A percentile compares a stretch with the other conserved stretches of the same genome.
These are phyloP conservation scores for Onthophagus sagittarius DNA, from an alignment of 2,888 invertebrate species.

Conservation along the genomic window DNA sequence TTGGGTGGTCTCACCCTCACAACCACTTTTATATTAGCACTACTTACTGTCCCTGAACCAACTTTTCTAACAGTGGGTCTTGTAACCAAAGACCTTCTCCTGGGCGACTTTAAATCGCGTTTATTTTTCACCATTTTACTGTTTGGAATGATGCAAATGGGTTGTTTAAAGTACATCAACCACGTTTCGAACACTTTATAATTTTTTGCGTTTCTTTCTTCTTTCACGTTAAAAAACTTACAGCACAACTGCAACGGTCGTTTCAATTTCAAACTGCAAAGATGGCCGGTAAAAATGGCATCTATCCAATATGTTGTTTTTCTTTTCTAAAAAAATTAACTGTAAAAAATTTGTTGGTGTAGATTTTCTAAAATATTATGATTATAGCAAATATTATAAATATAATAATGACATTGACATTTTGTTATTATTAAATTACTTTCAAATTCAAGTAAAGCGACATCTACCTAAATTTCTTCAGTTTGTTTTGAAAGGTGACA, in stretches of 20 bases:
- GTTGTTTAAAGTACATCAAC: background rate
- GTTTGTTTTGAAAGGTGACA: constrained; percentile 2
- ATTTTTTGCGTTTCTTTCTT: background rate
- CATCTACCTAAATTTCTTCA: background rate
- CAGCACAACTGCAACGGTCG: background rate
- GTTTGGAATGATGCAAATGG: constrained; percentile 12
- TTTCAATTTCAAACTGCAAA: background rate
- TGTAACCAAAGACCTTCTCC: constrained; percentile 25
- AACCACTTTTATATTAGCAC: constrained; percentile 70
- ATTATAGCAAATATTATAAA: background rate
- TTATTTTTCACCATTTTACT: constrained; percentile 36
- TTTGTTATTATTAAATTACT: background rate
- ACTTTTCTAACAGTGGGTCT: constrained; percentile 20
- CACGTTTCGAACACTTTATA: background rate
- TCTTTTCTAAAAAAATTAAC: background rate
- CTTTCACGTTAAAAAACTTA: background rate
- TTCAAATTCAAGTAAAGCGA: background rate
- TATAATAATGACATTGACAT: background rate
- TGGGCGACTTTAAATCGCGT: constrained; percentile 34
- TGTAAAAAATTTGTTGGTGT: background rate
- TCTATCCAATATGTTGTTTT: background rate
- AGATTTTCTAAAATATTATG: background rate
- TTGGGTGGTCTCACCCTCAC: constrained; percentile 82
- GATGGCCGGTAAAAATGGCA: background rate
- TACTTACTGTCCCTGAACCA: constrained; percentile 3